Conservation (phyloP, 2,888 invertebrate species). For the Hedya salicella region DNA sequence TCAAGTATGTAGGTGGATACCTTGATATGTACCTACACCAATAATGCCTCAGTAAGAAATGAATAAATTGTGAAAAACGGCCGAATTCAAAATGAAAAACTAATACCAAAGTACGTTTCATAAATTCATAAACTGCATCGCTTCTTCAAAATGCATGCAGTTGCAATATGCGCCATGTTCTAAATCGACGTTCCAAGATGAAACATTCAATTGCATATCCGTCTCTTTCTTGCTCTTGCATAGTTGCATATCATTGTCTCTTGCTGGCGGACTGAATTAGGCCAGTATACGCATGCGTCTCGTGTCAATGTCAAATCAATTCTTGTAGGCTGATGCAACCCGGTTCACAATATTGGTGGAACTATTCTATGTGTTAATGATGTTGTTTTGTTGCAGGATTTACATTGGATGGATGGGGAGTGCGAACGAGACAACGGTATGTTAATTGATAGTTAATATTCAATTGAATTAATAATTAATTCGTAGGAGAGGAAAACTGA, state of each 20-base stretch:
- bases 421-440: constrained; percentile 28
- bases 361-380: constrained; percentile 35
- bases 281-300: constrained; percentile 81
- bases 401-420: constrained; percentile 17
- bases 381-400: constrained; percentile 41
- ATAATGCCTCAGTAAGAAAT: background rate
- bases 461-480: background rate
- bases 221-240: constrained; percentile 58
- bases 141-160: constrained; percentile 69
- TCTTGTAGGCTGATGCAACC: constrained; percentile 81
- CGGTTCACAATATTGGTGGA: constrained; percentile 52
- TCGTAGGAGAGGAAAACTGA: constrained; percentile 1
- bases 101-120: constrained; percentile 21
- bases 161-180: constrained; percentile 80
- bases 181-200: constrained; percentile 61
- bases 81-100: background rate
- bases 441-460: constrained; percentile 13
- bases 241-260: constrained; percentile 58
- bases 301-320: constrained; percentile 84
- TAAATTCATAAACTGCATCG: constrained; percentile 53
- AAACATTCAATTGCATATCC: constrained; percentile 54
- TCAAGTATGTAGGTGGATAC: background rate
- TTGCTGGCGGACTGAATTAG: constrained; percentile 67
- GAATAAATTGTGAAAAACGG: background rate
- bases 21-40: background rate